Evolutionary conservation across 2,113 vertebrate species (phyloP).

Genomic region (Callorhinus ursinus): DNA sequence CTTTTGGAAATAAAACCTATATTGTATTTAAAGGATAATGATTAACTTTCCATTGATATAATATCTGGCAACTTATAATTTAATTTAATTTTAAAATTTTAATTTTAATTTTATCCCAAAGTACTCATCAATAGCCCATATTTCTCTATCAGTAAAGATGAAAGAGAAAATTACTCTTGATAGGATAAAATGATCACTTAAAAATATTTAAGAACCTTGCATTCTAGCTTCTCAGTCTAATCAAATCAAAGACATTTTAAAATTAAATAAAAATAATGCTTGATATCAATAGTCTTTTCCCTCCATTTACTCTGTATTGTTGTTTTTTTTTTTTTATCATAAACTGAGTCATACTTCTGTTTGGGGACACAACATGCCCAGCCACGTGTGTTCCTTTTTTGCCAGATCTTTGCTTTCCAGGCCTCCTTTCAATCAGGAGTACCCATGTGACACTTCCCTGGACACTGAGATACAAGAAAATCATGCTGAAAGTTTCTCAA

Average conservation of each 20-base stretch:
- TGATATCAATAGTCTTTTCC: not conserved
- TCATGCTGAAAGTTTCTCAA: not conserved
- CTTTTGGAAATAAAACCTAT: not conserved
- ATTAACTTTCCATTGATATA: not conserved
- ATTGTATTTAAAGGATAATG: not conserved
- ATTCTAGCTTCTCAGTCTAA: not conserved
- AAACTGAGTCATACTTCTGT: not conserved
- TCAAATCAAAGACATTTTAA: not conserved
- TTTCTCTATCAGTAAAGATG: not conserved
- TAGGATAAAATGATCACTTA: not conserved
- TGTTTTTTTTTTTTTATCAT: not conserved
- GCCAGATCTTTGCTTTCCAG: not conserved
- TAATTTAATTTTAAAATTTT: not conserved
- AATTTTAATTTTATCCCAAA: not conserved
- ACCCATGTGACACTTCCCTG: not conserved
- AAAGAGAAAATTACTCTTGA: not conserved
- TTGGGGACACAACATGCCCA: not conserved
- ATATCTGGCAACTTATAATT: not conserved
- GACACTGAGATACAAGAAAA: not conserved
- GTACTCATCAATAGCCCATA: not conserved
- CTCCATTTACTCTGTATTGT: not conserved
- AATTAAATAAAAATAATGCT: slow-evolving; percentile 7
- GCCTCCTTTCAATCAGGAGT: not conserved
- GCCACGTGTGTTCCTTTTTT: not conserved
- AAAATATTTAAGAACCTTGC: not conserved